Evolutionary conservation across 2,888 invertebrate species (phyloP), one percentile per base, ranked within the genome.

Genomic region (Drosophila kambysellisi): DNA sequence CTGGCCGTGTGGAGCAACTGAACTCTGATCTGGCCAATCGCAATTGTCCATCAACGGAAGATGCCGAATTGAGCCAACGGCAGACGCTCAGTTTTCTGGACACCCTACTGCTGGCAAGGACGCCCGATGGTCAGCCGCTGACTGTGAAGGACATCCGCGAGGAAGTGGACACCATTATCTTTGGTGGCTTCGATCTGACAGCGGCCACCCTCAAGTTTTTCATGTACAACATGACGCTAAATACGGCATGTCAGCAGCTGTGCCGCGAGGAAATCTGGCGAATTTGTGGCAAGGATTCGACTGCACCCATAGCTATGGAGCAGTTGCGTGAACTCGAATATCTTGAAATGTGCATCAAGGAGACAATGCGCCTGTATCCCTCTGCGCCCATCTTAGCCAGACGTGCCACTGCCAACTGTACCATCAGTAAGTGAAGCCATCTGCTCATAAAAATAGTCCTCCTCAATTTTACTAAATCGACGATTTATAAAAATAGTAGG

Each of bases 331-430:
- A 84, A 17, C 70, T 90, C 35, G 79, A 80, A 9, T 90, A 80
- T 41, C 43, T 91, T 30, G 90, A 91, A n/a, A 88, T 88, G 81
- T 85, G 91, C 25, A 67, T 91, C 7, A 91, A 91, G 66, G 90
- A 91, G 67, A 70, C 91, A 0, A 48, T 91, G 35, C 71, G 90
- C 6, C 17, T 91, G 57, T 90, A 83, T 74, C 87, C 90, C 12
- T 77, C 91, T 8, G 91, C 70, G 5, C 91, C 91, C 2, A 33
- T 91, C 7, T 61, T 64, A 0, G 70, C 73, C 4, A 61, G 87
- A 9, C 66, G 71, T 1, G 87, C 87, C 20, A 82, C 76, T 2
- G 65, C 83, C 25, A 70, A 90, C 37, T 86, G 79, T 33, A 69
- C 57, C 30, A 88, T 87, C 7, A 88, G 87, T 87, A 50, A 78